These are phyloP conservation scores for Linepithema humile DNA, from an alignment of 1,140 invertebrate species.

Conservation along the genomic window DNA sequence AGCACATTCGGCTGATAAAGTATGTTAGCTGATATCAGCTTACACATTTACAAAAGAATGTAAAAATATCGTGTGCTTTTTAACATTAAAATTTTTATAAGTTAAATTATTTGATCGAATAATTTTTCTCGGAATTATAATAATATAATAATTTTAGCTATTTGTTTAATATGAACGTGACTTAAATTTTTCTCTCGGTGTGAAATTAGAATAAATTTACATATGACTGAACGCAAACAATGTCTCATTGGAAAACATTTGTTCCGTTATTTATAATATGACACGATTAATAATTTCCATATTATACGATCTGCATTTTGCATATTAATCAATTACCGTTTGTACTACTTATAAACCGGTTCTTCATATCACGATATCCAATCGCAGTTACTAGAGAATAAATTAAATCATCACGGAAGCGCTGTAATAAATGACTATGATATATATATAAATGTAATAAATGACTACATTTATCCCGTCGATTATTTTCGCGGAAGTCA, in stretches of 20 bases:
- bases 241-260: neutral
- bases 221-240: slow-evolving; percentile 6
- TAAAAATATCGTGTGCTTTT: no score
- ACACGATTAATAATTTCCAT: slow-evolving; percentile 31
- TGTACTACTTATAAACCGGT: neutral
- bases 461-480: no score
- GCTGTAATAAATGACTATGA: neutral
- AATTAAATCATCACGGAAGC: neutral
- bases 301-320: slow-evolving; percentile 3
- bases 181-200: slow-evolving; percentile 19
- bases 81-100: no score
- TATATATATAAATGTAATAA: neutral
- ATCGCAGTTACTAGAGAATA: neutral
- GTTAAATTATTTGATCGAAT: no score
- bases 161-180: neutral
- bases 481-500: neutral
- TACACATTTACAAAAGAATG: neutral
- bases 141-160: neutral
- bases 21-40: neutral
- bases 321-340: neutral
- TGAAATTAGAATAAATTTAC: slow-evolving; percentile 6
- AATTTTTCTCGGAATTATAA: no score
- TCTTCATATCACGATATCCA: neutral
- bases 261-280: slow-evolving; percentile 41
- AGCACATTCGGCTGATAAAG: neutral